Evolutionary conservation across 2,797 vertebrate species (phyloP), one percentile per base, ranked within the genome.

Genomic region (Miichthys miiuy): DNA sequence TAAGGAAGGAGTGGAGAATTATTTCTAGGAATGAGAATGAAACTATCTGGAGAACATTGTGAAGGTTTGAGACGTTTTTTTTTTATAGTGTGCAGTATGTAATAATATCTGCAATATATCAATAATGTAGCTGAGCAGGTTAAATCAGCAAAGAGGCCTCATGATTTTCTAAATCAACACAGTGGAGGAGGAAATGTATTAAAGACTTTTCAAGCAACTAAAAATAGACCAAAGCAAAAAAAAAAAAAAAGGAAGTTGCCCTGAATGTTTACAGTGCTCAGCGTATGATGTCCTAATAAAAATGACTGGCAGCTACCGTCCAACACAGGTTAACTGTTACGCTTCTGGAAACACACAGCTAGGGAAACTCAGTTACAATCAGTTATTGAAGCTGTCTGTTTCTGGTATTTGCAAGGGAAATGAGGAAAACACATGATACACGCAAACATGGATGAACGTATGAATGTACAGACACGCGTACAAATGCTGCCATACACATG

Each of bases 331-430:
- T 30, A 67, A 25, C 56, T 52, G 51, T 34, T 77, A 7, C 0
- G 3, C 52, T 67, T 50, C 12, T 18, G 57, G 30, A 69, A 65
- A 68, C 34, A 4, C 34, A 72, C 16, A 64, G 51, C 46, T 42
- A 25, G 63, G 46, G 27, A 76, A 38, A 42, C 62, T 38, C 57
- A 47, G 57, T 68, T 73, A 75, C 51, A 77, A 25, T 83, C 78
- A 68, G 50, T 79, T 79, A 82, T 56, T 79, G 70, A 47, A 11
- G 72, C 20, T 21, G 47, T 72, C 54, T 75, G 66, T 72, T 66
- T 75, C 14, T 56, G 63, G 5, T 41, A 81, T 88, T 84, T 89
- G 85, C 71, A 84, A 88, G 80, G 75, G 81, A 91, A 91, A 91
- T 90, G 55, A 90, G 77, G 48, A 50, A 78, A 72, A 51, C 71